A percentile compares a stretch with the other conserved stretches of the same genome.
phyloP scores from a whole-genome alignment of 2,888 invertebrate genomes.

The Cephalotes varians region DNA sequence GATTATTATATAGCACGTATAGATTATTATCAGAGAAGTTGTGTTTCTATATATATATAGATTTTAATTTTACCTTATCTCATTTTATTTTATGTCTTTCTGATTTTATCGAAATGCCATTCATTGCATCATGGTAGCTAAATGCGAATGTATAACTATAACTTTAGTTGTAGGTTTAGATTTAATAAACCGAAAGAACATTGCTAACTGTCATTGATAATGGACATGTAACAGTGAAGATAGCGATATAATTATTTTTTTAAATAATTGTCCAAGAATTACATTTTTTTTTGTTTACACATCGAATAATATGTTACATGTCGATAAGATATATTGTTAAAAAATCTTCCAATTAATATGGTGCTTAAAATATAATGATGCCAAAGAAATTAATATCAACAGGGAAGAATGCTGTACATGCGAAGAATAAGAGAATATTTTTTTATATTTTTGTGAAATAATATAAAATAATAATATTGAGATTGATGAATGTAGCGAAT shows the following conservation, averaged over 20 bases:
- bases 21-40: neutral
- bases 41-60: neutral
- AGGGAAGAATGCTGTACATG: neutral
- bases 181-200: neutral
- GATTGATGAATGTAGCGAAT: too few species aligned
- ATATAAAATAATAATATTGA: neutral
- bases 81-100: neutral
- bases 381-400: neutral
- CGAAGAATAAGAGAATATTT: neutral
- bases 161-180: neutral
- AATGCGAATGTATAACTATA: neutral
- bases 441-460: neutral
- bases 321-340: neutral
- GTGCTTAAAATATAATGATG: neutral
- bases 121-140: neutral
- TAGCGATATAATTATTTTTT: neutral
- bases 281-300: neutral
- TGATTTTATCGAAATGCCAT: neutral
- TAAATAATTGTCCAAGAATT: neutral
- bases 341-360: neutral
- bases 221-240: neutral
- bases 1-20: too few species aligned
- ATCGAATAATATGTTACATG: neutral
- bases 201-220: neutral
- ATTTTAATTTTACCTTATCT: neutral